Conservation (phyloP, 1,140 invertebrate genomes). For the Phortica variegata region DNA sequence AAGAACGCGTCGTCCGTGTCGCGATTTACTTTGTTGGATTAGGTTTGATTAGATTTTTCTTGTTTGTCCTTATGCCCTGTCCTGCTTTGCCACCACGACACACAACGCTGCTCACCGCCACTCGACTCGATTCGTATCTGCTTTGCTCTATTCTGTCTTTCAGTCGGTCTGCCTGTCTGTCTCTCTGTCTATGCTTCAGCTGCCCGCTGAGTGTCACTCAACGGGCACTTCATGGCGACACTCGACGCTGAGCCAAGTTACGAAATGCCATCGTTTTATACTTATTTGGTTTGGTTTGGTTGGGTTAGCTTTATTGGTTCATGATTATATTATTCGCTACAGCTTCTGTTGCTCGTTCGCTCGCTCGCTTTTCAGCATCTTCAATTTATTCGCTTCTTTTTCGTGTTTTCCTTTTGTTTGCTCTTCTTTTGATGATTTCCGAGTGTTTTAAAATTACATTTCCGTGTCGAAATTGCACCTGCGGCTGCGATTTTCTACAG, state of each 20-base stretch:
- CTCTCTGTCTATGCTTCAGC: conserved; percentile 2
- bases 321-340: conserved; percentile 38
- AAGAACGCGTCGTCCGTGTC: conserved; percentile 17
- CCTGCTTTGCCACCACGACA: background rate
- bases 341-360: too few species aligned
- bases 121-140: too few species aligned
- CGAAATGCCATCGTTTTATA: conserved; percentile 9
- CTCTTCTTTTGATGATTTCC: conserved; percentile 8
- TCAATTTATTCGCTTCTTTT: conserved; percentile 29
- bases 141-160: conserved; percentile 3
- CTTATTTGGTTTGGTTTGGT: background rate
- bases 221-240: conserved; percentile 9
- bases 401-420: conserved; percentile 8
- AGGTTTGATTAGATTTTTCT: conserved; percentile 54
- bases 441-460: conserved; percentile 52
- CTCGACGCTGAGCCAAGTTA: conserved; percentile 9
- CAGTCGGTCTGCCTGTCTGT: background rate
- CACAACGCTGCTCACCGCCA: too few species aligned
- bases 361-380: conserved; percentile 12
- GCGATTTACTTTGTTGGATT: conserved; percentile 51
- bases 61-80: conserved; percentile 23
- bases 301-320: conserved; percentile 32
- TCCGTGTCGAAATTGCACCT: conserved; percentile 50
- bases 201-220: conserved; percentile 35
- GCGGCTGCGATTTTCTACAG: conserved; percentile 25